Percentiles rank a stretch among this genome's conserved stretches.
Conservation (phyloP, 92 coral and sea anemone genomes). For the Phymanthus crucifer region DNA sequence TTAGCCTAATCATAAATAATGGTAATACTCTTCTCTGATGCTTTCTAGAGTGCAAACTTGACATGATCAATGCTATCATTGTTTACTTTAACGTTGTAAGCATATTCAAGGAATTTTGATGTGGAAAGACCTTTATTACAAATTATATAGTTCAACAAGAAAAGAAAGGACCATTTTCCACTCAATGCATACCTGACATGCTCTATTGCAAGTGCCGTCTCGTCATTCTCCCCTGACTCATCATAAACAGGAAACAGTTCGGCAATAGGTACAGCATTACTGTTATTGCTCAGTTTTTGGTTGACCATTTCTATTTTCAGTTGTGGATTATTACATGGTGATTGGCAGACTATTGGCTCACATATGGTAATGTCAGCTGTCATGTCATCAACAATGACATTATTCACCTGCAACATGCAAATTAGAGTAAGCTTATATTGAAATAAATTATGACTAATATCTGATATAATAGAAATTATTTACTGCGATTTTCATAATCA, state of each 20-base stretch:
- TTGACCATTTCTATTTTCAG: constrained; percentile 48
- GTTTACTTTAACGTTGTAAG: no score
- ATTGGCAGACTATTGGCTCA: constrained; percentile 69
- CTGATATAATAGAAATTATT: not conserved
- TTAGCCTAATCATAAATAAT: no score
- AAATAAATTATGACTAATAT: no score
- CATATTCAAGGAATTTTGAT: no score
- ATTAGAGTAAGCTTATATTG: no score
- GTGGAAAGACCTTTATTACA: no score
- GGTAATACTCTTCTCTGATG: no score
- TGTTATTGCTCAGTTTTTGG: constrained; percentile 26
- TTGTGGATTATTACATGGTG: constrained; percentile 23
- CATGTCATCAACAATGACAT: constrained; percentile 65
- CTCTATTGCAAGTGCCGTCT: constrained; percentile 88
- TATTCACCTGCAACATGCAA: constrained; percentile 53
- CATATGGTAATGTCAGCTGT: constrained; percentile 72
- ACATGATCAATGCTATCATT: no score
- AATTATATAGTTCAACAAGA: no score
- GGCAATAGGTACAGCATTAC: constrained; percentile 61
- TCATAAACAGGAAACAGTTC: constrained; percentile 89
- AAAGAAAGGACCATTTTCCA: not conserved
- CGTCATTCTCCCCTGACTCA: constrained; percentile 87
- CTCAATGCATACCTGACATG: constrained; percentile 74
- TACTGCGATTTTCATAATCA: no score
- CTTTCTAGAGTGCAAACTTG: no score